Conservation (phyloP, 2,888 invertebrate genomes). For the Ceramica pisi region DNA sequence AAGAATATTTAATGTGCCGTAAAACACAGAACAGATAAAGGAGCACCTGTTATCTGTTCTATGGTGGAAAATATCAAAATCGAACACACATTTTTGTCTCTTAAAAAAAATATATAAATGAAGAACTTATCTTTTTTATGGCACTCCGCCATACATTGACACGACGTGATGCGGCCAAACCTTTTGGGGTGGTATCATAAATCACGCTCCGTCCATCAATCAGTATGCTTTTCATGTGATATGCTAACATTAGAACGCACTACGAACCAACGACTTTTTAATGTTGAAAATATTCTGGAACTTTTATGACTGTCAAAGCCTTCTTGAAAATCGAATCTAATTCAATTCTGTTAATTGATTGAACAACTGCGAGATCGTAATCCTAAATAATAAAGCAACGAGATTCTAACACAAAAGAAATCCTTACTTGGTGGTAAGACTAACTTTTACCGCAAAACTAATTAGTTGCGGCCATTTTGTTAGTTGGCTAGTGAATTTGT, state of each 20-base stretch:
- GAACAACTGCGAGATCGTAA: not conserved
- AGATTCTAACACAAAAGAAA: not conserved
- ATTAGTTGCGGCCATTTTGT: not conserved
- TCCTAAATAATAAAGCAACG: not conserved
- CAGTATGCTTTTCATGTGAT: slow-evolving; percentile 21
- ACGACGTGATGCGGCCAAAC: slow-evolving; percentile 7
- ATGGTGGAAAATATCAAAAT: not conserved
- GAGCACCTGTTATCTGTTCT: no score
- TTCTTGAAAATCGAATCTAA: not conserved
- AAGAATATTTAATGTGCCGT: not conserved
- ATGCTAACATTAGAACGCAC: slow-evolving; percentile 39
- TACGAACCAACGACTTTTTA: slow-evolving; percentile 9
- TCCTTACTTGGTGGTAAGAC: not conserved
- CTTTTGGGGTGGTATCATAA: slow-evolving; percentile 15
- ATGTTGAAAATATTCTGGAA: not conserved
- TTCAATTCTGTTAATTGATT: not conserved
- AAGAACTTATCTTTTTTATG: not conserved
- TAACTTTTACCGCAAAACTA: no score
- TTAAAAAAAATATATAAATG: not conserved
- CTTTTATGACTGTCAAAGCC: no score
- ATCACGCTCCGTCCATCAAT: slow-evolving; percentile 29
- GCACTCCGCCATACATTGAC: slow-evolving; percentile 3
- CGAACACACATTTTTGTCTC: not conserved
- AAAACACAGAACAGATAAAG: no score
- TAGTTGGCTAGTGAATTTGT: no score